Conservation (phyloP, 2,797 vertebrate genomes). For the Tiaroga cobitis region DNA sequence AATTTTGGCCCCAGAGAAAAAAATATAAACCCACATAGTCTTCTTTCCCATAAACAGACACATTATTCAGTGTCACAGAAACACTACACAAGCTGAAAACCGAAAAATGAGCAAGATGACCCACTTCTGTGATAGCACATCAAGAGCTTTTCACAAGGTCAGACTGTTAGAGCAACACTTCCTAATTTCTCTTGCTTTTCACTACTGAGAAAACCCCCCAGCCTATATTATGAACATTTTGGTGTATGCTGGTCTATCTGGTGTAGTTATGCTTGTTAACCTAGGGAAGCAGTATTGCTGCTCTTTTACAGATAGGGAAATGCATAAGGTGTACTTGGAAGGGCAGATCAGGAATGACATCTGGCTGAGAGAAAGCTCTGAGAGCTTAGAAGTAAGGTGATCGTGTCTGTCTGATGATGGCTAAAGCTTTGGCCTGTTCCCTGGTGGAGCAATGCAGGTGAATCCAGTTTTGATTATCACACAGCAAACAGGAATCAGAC, state of each 20-base stretch:
- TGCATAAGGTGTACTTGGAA: not conserved
- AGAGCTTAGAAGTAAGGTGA: not conserved
- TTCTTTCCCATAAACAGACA: conserved; percentile 23
- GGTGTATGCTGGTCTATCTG: not conserved
- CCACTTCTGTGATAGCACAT: conserved; percentile 32
- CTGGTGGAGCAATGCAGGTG: conserved; percentile 15
- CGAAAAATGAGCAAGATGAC: conserved; percentile 21
- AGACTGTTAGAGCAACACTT: conserved; percentile 12
- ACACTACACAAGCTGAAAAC: conserved; percentile 20
- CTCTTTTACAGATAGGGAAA: not conserved
- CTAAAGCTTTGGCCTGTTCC: conserved; percentile 18
- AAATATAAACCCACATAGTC: not conserved
- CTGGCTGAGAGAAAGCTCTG: not conserved
- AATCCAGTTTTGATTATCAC: conserved; percentile 32
- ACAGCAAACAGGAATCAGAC: conserved; percentile 30
- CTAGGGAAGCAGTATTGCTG: not conserved
- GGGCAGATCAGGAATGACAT: not conserved
- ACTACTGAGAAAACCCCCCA: too few relatives aligned
- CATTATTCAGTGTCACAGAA: conserved; percentile 36
- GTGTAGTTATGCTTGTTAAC: not conserved
- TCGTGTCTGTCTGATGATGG: not conserved
- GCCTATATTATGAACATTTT: not conserved
- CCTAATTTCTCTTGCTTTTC: not conserved
- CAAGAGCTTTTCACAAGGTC: conserved; percentile 35
- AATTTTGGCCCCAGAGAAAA: not conserved